A percentile compares a stretch with the other conserved stretches of the same genome.
phyloP scores from a whole-genome alignment of 2,797 vertebrate species.

The Trichosurus vulpecula region DNA sequence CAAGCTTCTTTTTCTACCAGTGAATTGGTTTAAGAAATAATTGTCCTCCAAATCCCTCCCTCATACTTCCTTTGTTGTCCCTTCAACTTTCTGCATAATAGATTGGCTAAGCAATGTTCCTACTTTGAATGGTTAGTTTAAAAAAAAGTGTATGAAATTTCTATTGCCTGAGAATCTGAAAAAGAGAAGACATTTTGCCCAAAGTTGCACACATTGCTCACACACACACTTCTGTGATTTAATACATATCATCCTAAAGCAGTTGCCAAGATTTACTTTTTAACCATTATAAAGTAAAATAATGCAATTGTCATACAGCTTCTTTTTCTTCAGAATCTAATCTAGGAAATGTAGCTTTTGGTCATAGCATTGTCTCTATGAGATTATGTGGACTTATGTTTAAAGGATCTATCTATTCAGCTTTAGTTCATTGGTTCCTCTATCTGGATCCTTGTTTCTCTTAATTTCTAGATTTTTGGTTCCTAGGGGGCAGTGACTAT shows the following conservation, averaged over 20 bases:
- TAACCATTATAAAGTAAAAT: background rate
- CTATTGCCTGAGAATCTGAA: background rate
- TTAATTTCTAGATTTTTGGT: background rate
- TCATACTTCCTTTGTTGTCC: constrained; percentile 55
- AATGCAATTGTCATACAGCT: background rate
- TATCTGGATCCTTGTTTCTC: background rate
- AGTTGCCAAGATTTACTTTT: background rate
- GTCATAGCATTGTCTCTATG: background rate
- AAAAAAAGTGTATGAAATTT: background rate
- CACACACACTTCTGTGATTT: background rate
- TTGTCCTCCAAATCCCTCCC: background rate
- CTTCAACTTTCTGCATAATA: constrained; percentile 13
- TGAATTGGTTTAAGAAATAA: constrained; percentile 43
- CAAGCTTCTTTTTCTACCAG: constrained; percentile 47
- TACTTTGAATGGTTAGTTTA: background rate
- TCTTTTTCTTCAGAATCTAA: background rate
- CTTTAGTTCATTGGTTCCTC: background rate
- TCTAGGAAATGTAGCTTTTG: background rate
- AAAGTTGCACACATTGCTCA: background rate
- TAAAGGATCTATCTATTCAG: background rate
- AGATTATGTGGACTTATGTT: background rate
- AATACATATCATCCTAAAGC: background rate
- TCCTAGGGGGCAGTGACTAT: background rate
- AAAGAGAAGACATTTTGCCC: background rate
- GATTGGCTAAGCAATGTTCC: constrained; percentile 15